phyloP scores from a whole-genome alignment of 1,140 invertebrate species.

The Diprion similis region DNA sequence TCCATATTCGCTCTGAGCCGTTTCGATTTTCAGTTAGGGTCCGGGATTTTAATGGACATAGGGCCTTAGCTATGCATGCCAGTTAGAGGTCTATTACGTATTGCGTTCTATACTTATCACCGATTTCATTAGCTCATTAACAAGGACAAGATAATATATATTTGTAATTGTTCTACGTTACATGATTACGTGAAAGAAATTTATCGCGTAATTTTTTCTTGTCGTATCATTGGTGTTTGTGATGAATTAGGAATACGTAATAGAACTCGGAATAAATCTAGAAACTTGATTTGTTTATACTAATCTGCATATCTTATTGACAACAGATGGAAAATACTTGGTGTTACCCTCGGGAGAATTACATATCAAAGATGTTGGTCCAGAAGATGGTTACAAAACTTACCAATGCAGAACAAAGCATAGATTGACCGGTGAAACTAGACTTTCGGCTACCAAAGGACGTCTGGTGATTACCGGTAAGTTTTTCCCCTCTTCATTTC shows the following conservation, averaged over 20 bases:
- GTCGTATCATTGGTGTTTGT: no score
- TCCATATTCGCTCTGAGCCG: no score
- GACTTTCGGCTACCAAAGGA: slow-evolving; percentile 91
- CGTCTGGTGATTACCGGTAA: slow-evolving; percentile 95
- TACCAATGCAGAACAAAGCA: slow-evolving; percentile 95
- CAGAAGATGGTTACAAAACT: slow-evolving; percentile 92
- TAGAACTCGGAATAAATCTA: not conserved
- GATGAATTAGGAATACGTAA: not conserved
- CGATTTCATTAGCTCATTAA: no score
- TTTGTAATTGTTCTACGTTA: no score
- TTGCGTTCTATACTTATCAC: not conserved
- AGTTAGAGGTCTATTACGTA: not conserved
- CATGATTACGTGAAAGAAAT: no score
- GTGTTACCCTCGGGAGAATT: slow-evolving; percentile 92
- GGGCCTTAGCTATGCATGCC: not conserved
- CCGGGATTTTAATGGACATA: not conserved
- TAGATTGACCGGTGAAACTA: slow-evolving; percentile 90
- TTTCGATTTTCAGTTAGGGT: not conserved
- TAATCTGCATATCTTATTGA: slow-evolving; percentile 25
- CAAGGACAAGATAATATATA: no score
- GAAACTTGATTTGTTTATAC: not conserved
- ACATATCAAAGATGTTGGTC: slow-evolving; percentile 91
- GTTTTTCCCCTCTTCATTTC: slow-evolving; percentile 48
- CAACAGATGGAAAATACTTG: slow-evolving; percentile 89
- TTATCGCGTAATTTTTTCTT: no score